Conservation (phyloP, 2,797 vertebrate species). For the Pseudotriccus pelzelni region DNA sequence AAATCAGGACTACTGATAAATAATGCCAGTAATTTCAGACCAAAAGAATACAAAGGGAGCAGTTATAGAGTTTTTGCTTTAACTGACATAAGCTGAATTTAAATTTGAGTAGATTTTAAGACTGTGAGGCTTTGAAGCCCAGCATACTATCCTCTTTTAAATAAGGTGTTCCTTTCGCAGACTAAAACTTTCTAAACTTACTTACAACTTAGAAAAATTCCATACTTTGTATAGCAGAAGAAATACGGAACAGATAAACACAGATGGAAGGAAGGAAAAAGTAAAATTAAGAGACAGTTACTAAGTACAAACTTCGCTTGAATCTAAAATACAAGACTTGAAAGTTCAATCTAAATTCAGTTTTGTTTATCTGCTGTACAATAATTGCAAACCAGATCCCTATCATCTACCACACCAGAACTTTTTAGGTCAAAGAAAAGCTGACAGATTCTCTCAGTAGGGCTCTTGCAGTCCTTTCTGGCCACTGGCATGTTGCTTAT, state of each 20-base stretch:
- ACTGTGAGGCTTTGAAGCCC: background rate
- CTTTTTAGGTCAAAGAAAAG: constrained; percentile 37
- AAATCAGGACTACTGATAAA: background rate
- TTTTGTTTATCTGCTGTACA: background rate
- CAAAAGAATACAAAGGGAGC: background rate
- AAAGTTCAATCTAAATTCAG: background rate
- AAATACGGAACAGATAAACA: background rate
- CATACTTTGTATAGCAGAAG: background rate
- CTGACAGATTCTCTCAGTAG: constrained; percentile 9
- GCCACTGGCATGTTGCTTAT: constrained; percentile 30
- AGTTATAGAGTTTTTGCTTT: background rate
- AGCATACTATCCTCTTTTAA: background rate
- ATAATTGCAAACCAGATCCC: background rate
- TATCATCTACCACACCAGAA: background rate
- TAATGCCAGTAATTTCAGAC: background rate
- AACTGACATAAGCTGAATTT: background rate
- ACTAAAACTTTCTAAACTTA: background rate
- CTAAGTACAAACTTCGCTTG: background rate
- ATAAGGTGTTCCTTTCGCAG: background rate
- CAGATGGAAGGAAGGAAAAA: background rate
- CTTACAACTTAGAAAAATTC: background rate
- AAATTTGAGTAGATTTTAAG: background rate
- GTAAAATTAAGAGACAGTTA: background rate
- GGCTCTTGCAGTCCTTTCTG: constrained; percentile 8
- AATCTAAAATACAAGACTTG: background rate